phyloP scores from a whole-genome alignment of 92 coral and sea anemone genomes.

The Epizoanthus illoricatus region DNA sequence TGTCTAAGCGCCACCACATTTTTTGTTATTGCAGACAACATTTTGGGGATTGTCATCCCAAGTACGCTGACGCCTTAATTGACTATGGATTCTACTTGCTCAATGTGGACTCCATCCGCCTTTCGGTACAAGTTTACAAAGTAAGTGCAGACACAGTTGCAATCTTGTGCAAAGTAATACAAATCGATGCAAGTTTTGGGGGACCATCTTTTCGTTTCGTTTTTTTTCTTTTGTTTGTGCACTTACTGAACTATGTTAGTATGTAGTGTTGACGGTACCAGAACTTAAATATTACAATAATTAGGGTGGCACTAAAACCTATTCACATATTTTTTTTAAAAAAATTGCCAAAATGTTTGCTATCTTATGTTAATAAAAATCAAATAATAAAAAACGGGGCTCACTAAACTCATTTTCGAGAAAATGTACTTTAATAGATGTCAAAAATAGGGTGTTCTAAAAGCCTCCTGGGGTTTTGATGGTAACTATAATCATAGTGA shows the following conservation, averaged over 20 bases:
- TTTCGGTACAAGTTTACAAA: slow-evolving; percentile 90
- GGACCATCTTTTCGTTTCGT: background rate
- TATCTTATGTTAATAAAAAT: too few relatives aligned
- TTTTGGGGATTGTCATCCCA: slow-evolving; percentile 92
- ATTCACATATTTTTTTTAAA: too few relatives aligned
- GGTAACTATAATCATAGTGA: too few relatives aligned
- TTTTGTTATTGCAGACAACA: slow-evolving; percentile 57
- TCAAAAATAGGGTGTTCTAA: too few relatives aligned
- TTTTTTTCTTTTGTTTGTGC: background rate
- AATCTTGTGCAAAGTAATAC: background rate
- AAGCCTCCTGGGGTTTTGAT: too few relatives aligned
- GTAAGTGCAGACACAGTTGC: slow-evolving; percentile 39
- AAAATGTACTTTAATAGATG: too few relatives aligned
- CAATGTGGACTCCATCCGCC: slow-evolving; percentile 91
- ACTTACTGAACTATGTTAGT: background rate
- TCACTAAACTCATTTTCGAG: too few relatives aligned
- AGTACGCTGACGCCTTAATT: slow-evolving; percentile 85
- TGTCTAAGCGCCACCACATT: background rate
- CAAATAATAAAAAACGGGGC: too few relatives aligned
- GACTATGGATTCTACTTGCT: slow-evolving; percentile 94
- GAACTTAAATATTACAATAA: too few relatives aligned
- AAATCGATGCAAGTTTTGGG: background rate
- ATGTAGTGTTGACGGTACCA: background rate
- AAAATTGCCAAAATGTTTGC: too few relatives aligned
- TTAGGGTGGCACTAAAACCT: too few relatives aligned